Evolutionary conservation across 2,113 vertebrate genomes (phyloP).

Genomic region (Urocitellus parryii): DNA sequence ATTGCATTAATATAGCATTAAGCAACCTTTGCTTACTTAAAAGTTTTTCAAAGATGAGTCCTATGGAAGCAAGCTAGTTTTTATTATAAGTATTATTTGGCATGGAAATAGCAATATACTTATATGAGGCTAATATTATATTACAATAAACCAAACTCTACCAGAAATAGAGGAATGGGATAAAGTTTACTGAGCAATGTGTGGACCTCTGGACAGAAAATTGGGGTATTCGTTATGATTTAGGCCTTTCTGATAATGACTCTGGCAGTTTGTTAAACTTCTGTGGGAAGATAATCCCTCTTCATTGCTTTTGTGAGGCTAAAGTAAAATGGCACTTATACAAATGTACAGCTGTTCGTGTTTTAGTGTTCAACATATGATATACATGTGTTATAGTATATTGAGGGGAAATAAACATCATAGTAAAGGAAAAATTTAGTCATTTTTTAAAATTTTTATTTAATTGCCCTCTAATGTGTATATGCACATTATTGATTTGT

Average conservation of each 20-base stretch:
- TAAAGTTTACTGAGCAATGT: neutral
- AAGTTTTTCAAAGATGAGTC: neutral
- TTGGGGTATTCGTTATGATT: neutral
- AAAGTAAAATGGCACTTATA: neutral
- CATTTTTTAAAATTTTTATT: neutral
- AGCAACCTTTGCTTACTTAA: neutral
- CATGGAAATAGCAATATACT: neutral
- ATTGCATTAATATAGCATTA: neutral
- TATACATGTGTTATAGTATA: neutral
- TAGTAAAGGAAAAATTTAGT: neutral
- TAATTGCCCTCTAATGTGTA: neutral
- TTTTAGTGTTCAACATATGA: neutral
- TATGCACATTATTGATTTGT: neutral
- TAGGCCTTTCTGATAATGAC: neutral
- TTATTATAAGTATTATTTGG: neutral
- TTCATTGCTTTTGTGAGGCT: neutral
- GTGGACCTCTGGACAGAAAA: neutral
- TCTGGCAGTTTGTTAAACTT: neutral
- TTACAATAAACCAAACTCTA: neutral
- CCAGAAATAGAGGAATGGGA: neutral
- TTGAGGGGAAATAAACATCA: neutral
- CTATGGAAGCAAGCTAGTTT: neutral
- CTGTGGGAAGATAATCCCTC: neutral
- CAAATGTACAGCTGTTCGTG: neutral
- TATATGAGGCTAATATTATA: neutral